Percentiles rank a stretch among this genome's conserved stretches.
Evolutionary conservation across 2,888 invertebrate species (phyloP).

Genomic region (Petrolisthes manimaculis): DNA sequence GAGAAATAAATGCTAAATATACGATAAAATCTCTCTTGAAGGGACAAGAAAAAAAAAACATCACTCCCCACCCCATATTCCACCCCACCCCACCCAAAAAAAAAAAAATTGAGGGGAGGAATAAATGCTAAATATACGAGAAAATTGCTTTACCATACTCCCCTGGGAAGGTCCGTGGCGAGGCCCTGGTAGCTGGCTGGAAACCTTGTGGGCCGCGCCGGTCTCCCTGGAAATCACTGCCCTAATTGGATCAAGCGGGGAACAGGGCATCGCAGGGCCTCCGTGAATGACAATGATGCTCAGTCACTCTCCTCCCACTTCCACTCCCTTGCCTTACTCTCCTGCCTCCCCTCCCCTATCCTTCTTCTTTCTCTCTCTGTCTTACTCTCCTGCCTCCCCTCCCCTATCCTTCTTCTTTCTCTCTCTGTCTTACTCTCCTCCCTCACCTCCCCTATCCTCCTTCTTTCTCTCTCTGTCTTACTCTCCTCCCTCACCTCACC

Average conservation of each 20-base stretch:
- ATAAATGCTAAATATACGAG: too few species aligned
- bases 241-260: constrained; percentile 48
- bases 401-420: not conserved
- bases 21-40: too few species aligned
- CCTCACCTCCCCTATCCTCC: not conserved
- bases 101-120: too few species aligned
- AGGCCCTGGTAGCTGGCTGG: too few species aligned
- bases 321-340: too few species aligned
- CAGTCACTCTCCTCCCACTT: constrained; percentile 8
- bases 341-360: constrained; percentile 14
- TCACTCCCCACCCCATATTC: not conserved
- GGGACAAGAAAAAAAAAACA: too few species aligned
- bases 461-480: not conserved
- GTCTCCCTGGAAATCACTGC: constrained; percentile 43
- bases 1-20: too few species aligned
- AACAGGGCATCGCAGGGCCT: constrained; percentile 20
- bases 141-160: too few species aligned
- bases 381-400: constrained; percentile 11
- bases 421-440: not conserved
- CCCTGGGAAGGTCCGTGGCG: not conserved
- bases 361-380: constrained; percentile 24
- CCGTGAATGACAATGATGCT: constrained; percentile 30
- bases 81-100: not conserved
- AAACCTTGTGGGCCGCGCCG: not conserved
- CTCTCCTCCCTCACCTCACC: not conserved